Base-by-base conservation (phyloP, 2,888 invertebrate species). In the Parasteatoda lunata region DNA sequence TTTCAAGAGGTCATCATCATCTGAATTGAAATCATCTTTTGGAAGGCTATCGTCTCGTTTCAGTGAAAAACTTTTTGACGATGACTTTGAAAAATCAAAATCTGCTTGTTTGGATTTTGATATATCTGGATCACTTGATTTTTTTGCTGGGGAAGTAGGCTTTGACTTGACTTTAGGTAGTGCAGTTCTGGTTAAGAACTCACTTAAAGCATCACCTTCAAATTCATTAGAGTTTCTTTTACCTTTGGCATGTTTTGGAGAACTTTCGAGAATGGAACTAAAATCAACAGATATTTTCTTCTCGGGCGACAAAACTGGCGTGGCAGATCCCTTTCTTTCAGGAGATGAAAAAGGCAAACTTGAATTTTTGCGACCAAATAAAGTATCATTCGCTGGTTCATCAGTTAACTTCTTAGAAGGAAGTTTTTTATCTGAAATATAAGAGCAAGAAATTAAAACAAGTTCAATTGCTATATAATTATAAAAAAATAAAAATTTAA, bases 171-270 rank as follows among this genome's bases (percentile, higher is more conserved):
- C 66, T n/a, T 71, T 77, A 30, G 77, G 54, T 45, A 72, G 30
- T 52, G 15, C 77, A 52, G 83, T 45, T 54, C 72, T 71, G 47
- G 65, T 51, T 13, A 84, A 64, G 30, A 85, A 64, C 49, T 75
- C 79, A 70, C 78, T 64, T 45, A 85, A 49, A 15, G 64, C 68
- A 68, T 85, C 84, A 76, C 73, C 70, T 47, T 72, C 79, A 47
- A 45, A 47, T n/a, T 48, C 45, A 49, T 73, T 68, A 47, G 48
- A 48, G 47, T 48, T 30, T 9, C 69, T 48, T 69, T 69, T 45
- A 69, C 6, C 11, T 69, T 9, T 48, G 13, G 30, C 69, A 4
- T 69, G 69, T 48, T 69, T 69, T 69, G 69, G 45, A 47, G 48
- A 48, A 7, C 47, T 69, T 69, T 69, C 47, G 48, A 13, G 13